Percentiles rank a stretch among this genome's conserved stretches.
These are phyloP conservation scores for Bothrops alternatus DNA, from an alignment of 2,797 vertebrate species.

Conservation along the genomic window DNA sequence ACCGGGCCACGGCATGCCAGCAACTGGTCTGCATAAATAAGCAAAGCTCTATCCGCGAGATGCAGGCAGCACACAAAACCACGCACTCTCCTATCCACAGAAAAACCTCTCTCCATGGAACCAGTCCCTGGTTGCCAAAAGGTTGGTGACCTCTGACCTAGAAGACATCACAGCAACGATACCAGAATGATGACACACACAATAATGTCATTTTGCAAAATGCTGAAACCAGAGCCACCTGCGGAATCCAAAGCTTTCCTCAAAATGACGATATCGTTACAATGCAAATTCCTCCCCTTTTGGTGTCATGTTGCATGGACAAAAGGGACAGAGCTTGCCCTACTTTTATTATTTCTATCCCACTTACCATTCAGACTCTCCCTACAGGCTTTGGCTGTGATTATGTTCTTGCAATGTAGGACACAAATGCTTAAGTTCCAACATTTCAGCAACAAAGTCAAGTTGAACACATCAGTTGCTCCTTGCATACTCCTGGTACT, in stretches of 20 bases:
- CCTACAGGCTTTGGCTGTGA: background rate
- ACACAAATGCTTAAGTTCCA: background rate
- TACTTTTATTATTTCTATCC: background rate
- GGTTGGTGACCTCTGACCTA: too few species aligned
- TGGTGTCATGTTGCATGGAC: background rate
- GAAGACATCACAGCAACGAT: background rate
- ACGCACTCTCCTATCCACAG: too few species aligned
- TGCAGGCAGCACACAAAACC: too few species aligned
- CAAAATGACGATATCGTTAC: background rate
- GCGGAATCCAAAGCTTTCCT: background rate
- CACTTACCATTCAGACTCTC: background rate
- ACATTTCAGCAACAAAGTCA: background rate
- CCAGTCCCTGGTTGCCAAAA: too few species aligned
- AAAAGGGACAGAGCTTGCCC: background rate
- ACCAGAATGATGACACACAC: background rate
- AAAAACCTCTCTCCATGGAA: too few species aligned
- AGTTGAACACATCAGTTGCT: background rate
- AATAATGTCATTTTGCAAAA: background rate
- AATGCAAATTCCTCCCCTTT: background rate
- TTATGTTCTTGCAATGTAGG: background rate
- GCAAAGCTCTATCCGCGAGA: too few species aligned
- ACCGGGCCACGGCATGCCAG: too few species aligned
- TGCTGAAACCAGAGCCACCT: background rate
- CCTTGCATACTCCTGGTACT: background rate
- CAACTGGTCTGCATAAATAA: too few species aligned